phyloP scores from a whole-genome alignment of 2,797 vertebrate species.

The Pangasius larnaudii region DNA sequence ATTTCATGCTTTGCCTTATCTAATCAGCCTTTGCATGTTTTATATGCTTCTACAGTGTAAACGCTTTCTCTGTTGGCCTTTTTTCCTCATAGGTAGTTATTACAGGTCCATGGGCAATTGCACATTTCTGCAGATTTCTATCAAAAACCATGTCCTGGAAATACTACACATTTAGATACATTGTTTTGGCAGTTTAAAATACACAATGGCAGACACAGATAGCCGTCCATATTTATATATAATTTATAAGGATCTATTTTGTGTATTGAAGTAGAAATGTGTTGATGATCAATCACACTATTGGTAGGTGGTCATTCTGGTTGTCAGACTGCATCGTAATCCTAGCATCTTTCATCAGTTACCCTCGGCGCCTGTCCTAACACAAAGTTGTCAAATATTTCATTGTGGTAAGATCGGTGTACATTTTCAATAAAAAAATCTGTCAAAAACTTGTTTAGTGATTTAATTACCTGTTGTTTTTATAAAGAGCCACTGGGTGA shows the following conservation, averaged over 20 bases:
- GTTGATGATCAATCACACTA: constrained; percentile 73
- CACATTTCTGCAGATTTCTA: constrained; percentile 64
- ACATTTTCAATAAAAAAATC: constrained; percentile 82
- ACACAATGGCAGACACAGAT: constrained; percentile 68
- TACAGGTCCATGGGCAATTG: constrained; percentile 61
- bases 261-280: constrained; percentile 80
- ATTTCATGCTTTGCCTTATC: constrained; percentile 75
- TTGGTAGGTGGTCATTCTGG: constrained; percentile 71
- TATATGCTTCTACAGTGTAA: constrained; percentile 49
- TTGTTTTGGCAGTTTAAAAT: constrained; percentile 42
- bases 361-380: constrained; percentile 58
- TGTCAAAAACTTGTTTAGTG: constrained; percentile 43
- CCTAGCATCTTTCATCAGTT: constrained; percentile 71
- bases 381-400: constrained; percentile 70
- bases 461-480: neutral
- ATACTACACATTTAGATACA: constrained; percentile 71
- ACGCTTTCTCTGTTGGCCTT: constrained; percentile 64
- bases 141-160: constrained; percentile 58
- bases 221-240: constrained; percentile 74
- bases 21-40: constrained; percentile 68
- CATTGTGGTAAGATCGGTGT: constrained; percentile 77
- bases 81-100: constrained; percentile 62
- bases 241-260: constrained; percentile 86
- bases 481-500: neutral
- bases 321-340: constrained; percentile 72